Conservation (phyloP, 2,888 invertebrate genomes). For the Luperina nickerlii region DNA sequence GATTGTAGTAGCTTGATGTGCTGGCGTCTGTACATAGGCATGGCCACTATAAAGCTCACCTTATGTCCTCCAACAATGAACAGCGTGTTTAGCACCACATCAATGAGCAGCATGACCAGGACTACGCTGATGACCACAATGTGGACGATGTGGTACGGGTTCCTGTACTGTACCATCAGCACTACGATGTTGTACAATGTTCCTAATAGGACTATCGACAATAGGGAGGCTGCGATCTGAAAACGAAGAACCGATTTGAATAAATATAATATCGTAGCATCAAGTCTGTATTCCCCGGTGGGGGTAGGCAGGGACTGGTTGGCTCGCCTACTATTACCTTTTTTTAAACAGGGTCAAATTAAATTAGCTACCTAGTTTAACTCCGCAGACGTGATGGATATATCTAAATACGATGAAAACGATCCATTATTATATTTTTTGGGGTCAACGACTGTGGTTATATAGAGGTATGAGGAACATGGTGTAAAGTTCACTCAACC, state of each 20-base stretch:
- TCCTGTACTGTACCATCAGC: accelerated
- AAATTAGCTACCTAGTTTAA: no score
- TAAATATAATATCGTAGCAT: neutral
- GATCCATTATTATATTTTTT: no score
- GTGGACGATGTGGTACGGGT: accelerated
- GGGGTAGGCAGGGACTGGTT: neutral
- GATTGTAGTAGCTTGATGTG: no score
- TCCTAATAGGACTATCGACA: neutral
- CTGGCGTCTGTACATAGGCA: no score
- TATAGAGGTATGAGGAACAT: no score
- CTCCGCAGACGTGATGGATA: no score
- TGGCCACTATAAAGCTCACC: slow-evolving; percentile 25
- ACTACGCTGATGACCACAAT: neutral
- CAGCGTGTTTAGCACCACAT: slow-evolving; percentile 13
- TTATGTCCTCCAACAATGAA: slow-evolving; percentile 49
- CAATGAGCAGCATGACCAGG: slow-evolving; percentile 7
- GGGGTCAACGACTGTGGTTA: no score
- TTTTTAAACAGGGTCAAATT: neutral
- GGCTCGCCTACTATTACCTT: neutral
- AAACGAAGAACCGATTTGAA: slow-evolving; percentile 3
- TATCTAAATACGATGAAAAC: no score
- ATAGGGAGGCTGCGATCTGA: neutral
- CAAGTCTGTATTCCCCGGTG: no score
- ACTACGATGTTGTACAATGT: neutral
- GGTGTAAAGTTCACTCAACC: no score